Evolutionary conservation across 2,797 vertebrate genomes (phyloP).

Genomic region (Hypotaenidia okinawae): DNA sequence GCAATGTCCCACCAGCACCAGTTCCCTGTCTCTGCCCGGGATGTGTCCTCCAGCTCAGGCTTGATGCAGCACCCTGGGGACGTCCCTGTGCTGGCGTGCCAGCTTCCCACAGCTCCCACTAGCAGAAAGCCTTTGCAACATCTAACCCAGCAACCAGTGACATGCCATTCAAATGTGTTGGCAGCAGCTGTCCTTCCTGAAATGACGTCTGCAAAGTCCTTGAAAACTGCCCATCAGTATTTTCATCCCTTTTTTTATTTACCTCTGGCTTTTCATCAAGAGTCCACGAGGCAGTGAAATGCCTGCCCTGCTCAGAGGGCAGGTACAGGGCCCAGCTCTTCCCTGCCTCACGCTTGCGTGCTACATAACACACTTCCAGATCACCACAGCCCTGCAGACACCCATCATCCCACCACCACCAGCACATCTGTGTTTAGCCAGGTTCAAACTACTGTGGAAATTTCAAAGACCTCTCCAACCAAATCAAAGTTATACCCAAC

Average conservation of each 20-base stretch:
- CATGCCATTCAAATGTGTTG: background rate
- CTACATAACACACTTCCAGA: background rate
- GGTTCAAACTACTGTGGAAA: background rate
- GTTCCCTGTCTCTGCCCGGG: background rate
- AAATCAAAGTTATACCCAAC: background rate
- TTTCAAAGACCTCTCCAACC: rapidly evolving
- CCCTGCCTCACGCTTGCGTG: rapidly evolving
- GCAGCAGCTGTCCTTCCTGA: background rate
- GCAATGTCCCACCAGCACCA: background rate
- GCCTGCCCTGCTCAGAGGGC: background rate
- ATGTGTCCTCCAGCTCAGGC: rapidly evolving
- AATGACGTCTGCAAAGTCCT: background rate
- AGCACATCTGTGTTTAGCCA: background rate
- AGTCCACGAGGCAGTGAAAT: background rate
- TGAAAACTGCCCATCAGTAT: background rate
- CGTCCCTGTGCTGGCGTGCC: rapidly evolving
- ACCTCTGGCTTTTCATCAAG: background rate
- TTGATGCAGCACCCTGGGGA: background rate
- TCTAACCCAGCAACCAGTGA: background rate
- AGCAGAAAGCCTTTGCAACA: background rate
- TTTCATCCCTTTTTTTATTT: no score
- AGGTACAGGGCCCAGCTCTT: background rate
- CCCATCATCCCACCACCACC: rapidly evolving
- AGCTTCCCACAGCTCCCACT: rapidly evolving
- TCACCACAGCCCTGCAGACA: background rate